phyloP scores from a whole-genome alignment of 2,797 vertebrate genomes.

The Girardinus metallicus region DNA sequence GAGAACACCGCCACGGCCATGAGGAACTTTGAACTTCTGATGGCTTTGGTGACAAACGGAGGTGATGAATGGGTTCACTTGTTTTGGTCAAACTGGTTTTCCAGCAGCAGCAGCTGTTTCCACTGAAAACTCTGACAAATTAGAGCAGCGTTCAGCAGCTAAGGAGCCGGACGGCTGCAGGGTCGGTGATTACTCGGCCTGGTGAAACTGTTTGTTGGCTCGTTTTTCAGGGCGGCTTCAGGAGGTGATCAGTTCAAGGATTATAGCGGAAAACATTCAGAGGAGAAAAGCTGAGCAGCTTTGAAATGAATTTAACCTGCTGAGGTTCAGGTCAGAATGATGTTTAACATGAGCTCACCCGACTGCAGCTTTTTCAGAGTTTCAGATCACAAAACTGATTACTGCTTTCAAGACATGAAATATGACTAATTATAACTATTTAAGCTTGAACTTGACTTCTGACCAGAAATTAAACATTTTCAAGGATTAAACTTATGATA shows the following conservation, averaged over 20 bases:
- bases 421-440: background rate
- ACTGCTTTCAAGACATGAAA: background rate
- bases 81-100: constrained; percentile 14
- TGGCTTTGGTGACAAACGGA: background rate
- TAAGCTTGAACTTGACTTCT: background rate
- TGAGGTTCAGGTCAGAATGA: background rate
- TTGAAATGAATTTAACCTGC: background rate
- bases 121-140: constrained; percentile 20
- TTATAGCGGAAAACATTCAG: background rate
- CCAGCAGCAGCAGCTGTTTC: constrained; percentile 22
- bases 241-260: constrained; percentile 8
- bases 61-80: constrained; percentile 17
- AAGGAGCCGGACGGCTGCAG: background rate
- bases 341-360: background rate
- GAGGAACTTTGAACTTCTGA: constrained; percentile 7
- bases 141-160: constrained; percentile 16
- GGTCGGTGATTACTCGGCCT: background rate
- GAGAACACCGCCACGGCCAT: background rate
- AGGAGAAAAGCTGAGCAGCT: background rate
- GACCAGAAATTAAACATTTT: background rate
- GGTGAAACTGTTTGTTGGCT: constrained; percentile 9
- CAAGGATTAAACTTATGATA: background rate
- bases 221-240: constrained; percentile 6
- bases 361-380: background rate
- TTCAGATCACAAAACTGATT: background rate